These are phyloP conservation scores for Cinclus cinclus DNA, from an alignment of 2,113 vertebrate genomes.

Conservation along the genomic window DNA sequence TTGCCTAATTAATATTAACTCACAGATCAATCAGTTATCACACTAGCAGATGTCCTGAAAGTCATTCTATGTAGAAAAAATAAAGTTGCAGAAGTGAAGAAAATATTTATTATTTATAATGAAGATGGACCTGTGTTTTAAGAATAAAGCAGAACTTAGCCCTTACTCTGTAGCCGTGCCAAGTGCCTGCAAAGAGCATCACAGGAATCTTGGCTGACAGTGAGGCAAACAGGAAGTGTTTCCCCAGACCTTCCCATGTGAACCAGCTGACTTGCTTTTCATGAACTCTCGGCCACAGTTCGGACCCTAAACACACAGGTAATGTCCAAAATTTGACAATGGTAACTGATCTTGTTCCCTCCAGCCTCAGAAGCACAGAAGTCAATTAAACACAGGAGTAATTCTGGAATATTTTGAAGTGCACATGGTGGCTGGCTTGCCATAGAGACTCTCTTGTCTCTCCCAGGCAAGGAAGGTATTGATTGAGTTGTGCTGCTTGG, in stretches of 20 bases:
- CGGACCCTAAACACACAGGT: background rate
- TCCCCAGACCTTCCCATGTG: background rate
- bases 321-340: fast-evolving
- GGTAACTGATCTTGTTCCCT: background rate
- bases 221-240: background rate
- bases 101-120: background rate
- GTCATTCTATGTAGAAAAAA: background rate
- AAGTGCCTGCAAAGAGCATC: background rate
- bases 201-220: background rate
- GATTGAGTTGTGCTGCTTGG: background rate
- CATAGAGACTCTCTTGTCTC: background rate
- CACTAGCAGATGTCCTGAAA: background rate
- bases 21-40: background rate
- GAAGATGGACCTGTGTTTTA: background rate
- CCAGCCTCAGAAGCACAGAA: background rate
- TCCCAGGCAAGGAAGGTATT: background rate
- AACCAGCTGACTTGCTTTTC: background rate
- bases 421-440: background rate
- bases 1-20: background rate
- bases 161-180: background rate
- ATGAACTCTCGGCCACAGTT: background rate
- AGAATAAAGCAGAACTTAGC: background rate
- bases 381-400: background rate
- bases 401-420: background rate
- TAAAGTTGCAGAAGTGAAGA: background rate